Conservation (phyloP, 2,888 invertebrate species). For the Lasioglossum malachurum region DNA sequence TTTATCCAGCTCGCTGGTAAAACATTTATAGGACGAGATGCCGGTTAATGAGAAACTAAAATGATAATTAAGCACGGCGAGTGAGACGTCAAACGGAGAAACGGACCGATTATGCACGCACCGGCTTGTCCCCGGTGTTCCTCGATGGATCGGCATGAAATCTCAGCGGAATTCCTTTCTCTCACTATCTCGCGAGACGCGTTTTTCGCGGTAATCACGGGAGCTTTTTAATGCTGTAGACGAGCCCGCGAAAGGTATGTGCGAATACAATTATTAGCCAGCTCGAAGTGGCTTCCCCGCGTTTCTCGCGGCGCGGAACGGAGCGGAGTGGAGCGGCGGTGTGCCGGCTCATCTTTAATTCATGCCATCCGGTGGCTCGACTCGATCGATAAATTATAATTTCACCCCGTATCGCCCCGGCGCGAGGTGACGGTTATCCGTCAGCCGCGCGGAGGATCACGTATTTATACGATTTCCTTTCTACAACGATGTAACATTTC, state of each 20-base stretch:
- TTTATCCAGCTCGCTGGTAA: slow-evolving; percentile 9
- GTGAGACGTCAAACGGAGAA: slow-evolving; percentile 21
- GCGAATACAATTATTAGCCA: slow-evolving; percentile 80
- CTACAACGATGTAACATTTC: slow-evolving; percentile 59
- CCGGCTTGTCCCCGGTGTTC: slow-evolving; percentile 19
- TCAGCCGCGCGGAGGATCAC: slow-evolving; percentile 75
- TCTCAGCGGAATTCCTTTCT: slow-evolving; percentile 13
- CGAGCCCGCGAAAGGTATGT: slow-evolving; percentile 67
- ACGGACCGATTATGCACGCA: slow-evolving; percentile 10
- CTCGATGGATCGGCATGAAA: slow-evolving; percentile 35
- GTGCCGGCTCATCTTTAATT: slow-evolving; percentile 83
- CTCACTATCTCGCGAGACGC: background rate
- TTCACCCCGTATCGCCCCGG: slow-evolving; percentile 78
- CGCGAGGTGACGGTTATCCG: slow-evolving; percentile 79
- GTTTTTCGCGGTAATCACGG: slow-evolving; percentile 57
- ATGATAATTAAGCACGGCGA: slow-evolving; percentile 15
- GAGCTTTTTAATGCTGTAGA: slow-evolving; percentile 63
- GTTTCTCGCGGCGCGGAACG: slow-evolving; percentile 66
- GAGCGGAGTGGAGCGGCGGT: slow-evolving; percentile 55
- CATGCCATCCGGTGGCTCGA: slow-evolving; percentile 82
- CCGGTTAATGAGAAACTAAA: slow-evolving; percentile 28
- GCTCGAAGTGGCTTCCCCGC: slow-evolving; percentile 80
- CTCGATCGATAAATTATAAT: slow-evolving; percentile 84
- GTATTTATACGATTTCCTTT: slow-evolving; percentile 75
- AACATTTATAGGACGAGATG: slow-evolving; percentile 22